These are phyloP conservation scores for Ptilonorhynchus violaceus DNA, from an alignment of 2,113 vertebrate species.

Conservation along the genomic window DNA sequence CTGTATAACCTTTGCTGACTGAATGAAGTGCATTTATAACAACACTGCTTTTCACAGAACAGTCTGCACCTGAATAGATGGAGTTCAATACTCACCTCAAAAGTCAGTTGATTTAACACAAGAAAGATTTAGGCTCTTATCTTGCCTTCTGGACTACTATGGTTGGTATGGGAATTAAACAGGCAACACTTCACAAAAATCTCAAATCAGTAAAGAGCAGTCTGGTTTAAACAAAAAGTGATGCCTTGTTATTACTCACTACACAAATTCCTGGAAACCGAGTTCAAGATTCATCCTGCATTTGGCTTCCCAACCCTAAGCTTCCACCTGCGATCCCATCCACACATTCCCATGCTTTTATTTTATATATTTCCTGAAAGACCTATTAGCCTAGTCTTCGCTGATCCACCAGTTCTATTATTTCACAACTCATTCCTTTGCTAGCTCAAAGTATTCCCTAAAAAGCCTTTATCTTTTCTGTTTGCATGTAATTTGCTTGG, in stretches of 20 bases:
- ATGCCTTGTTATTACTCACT: not conserved
- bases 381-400: not conserved
- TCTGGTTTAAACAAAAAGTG: not conserved
- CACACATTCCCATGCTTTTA: accelerated
- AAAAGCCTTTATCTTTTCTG: not conserved
- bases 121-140: not conserved
- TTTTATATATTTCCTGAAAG: not conserved
- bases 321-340: not conserved
- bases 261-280: not conserved
- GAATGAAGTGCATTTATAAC: not conserved
- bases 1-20: not conserved
- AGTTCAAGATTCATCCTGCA: not conserved
- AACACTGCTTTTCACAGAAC: not conserved
- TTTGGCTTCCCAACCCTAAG: not conserved
- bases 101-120: not conserved
- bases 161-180: not conserved
- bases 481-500: not conserved
- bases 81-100: not conserved
- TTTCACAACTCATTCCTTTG: not conserved
- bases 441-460: not conserved
- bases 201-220: not conserved
- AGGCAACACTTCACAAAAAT: not conserved
- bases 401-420: not conserved
- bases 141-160: not conserved
- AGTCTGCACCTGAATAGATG: not conserved